Percentiles rank a stretch among this genome's conserved stretches.
phyloP scores from a whole-genome alignment of 2,888 invertebrate species.

The Pandemis corylana region DNA sequence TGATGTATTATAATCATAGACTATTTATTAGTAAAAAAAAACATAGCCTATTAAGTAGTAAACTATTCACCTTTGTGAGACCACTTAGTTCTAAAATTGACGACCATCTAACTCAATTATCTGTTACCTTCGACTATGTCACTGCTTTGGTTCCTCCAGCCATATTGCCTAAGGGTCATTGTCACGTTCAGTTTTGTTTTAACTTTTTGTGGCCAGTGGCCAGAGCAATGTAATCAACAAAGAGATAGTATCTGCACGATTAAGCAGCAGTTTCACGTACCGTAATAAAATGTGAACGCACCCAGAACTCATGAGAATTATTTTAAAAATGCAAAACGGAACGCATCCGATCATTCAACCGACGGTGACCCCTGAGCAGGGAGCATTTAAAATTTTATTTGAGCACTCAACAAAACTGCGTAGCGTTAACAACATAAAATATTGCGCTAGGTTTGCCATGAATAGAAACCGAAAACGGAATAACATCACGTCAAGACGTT shows the following conservation, averaged over 20 bases:
- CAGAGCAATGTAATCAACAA: neutral
- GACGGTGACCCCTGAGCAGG: constrained; percentile 37
- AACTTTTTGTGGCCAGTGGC: too few relatives aligned
- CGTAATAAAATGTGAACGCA: constrained; percentile 44
- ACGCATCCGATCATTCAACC: constrained; percentile 53
- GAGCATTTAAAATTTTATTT: neutral
- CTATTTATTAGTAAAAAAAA: constrained; percentile 13
- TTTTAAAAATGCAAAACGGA: constrained; percentile 44
- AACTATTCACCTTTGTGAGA: too few relatives aligned
- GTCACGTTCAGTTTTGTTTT: too few relatives aligned
- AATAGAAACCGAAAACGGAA: constrained; percentile 39
- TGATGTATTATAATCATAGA: neutral
- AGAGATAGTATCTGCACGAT: neutral
- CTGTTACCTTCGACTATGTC: too few relatives aligned
- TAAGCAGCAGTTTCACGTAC: neutral
- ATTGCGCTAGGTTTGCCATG: constrained; percentile 18
- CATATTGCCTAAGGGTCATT: too few relatives aligned
- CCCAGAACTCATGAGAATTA: constrained; percentile 48
- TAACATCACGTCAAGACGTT: constrained; percentile 55
- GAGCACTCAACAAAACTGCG: neutral
- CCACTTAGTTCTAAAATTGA: too few relatives aligned
- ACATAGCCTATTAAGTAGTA: neutral
- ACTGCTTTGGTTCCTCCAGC: too few relatives aligned
- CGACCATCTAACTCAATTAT: too few relatives aligned
- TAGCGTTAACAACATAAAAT: neutral